These are phyloP conservation scores for Chionomys nivalis DNA, from an alignment of 2,113 vertebrate species.

Conservation along the genomic window DNA sequence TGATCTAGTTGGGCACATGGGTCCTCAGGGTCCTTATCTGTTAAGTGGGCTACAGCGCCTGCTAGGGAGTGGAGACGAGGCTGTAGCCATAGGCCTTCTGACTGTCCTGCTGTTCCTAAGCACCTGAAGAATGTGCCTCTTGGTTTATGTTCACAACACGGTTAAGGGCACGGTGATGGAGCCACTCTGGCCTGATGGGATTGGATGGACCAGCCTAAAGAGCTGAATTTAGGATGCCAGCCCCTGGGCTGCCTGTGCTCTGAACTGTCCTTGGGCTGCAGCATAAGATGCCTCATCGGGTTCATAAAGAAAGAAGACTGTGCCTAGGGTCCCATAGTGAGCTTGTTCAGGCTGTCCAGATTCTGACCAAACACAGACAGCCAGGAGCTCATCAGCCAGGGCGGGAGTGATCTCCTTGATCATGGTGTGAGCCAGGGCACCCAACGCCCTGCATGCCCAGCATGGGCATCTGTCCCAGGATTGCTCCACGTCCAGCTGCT, in stretches of 20 bases:
- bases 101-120: not conserved
- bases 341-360: not conserved
- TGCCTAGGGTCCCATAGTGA: not conserved
- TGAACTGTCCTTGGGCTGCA: not conserved
- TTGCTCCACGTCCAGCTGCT: accelerated
- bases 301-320: not conserved
- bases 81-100: not conserved
- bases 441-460: not conserved
- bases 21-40: not conserved
- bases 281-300: not conserved
- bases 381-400: not conserved
- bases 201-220: not conserved
- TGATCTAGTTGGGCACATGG: not conserved
- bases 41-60: not conserved
- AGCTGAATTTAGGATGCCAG: not conserved
- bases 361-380: not conserved
- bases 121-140: not conserved
- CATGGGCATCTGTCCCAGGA: not conserved
- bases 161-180: not conserved
- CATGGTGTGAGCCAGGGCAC: not conserved
- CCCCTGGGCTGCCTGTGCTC: not conserved
- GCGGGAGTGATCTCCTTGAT: not conserved
- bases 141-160: not conserved
- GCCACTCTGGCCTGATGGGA: not conserved
- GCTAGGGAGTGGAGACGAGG: not conserved